Conservation (phyloP, 2,113 vertebrate genomes). For the Brachionichthys hirsutus region DNA sequence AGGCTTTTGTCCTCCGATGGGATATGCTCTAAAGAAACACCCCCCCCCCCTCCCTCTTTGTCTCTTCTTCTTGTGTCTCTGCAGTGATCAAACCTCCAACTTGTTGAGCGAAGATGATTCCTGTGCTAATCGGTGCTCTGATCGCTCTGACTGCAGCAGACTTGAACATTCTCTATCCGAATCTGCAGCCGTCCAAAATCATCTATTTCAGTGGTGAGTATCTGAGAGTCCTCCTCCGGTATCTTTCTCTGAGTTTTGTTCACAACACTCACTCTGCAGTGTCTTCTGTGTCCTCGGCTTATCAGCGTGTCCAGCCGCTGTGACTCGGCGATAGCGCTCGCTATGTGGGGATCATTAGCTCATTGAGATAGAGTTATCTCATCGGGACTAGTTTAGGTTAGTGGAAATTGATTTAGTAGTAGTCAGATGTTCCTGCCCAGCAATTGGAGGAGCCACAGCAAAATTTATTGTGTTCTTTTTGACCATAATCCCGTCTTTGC, state of each 20-base stretch:
- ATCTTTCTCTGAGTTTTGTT: conserved; percentile 28
- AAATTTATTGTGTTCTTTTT: no score
- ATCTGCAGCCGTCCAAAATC: conserved; percentile 82
- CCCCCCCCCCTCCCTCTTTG: background rate
- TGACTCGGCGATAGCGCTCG: conserved; percentile 39
- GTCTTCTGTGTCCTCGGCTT: conserved; percentile 31
- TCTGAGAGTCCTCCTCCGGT: background rate
- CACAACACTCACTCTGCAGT: conserved; percentile 33
- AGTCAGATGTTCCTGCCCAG: no score
- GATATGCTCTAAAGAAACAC: conserved; percentile 2
- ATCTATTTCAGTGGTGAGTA: conserved; percentile 89
- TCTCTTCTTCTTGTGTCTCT: conserved; percentile 45
- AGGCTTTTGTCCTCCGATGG: no score
- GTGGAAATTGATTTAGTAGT: no score
- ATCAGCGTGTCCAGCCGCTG: conserved; percentile 35
- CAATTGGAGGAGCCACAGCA: no score
- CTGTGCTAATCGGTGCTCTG: conserved; percentile 84
- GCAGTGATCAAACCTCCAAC: conserved; percentile 82
- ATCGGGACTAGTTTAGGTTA: background rate
- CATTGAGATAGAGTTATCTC: conserved; percentile 33
- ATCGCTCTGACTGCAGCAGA: conserved; percentile 84
- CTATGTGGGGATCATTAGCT: conserved; percentile 37
- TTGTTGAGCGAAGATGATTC: conserved; percentile 83
- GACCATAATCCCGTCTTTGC: no score
- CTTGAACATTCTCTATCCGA: conserved; percentile 77